Percentiles rank a stretch among this genome's conserved stretches.
Conservation (phyloP, 1,140 invertebrate genomes). For the Zaprionus davidi region DNA sequence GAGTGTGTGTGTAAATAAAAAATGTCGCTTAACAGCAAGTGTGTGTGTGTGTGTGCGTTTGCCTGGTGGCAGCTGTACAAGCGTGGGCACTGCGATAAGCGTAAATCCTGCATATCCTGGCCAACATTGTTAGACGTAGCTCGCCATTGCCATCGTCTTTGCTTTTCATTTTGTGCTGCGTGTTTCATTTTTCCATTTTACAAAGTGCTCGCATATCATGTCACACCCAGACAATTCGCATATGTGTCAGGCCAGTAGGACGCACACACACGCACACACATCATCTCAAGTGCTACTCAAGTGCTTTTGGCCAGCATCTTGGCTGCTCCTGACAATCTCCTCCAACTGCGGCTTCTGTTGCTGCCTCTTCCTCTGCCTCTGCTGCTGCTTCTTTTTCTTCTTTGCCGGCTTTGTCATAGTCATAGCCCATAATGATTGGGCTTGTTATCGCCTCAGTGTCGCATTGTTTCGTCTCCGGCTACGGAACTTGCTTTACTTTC, state of each 20-base stretch:
- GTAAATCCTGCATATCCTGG: slow-evolving; percentile 75
- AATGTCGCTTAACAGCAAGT: slow-evolving; percentile 63
- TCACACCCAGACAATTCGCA: slow-evolving; percentile 79
- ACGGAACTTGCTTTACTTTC: slow-evolving; percentile 25
- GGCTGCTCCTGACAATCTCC: slow-evolving; percentile 42
- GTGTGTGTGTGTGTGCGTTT: not conserved
- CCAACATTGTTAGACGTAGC: slow-evolving; percentile 58
- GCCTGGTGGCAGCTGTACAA: slow-evolving; percentile 37
- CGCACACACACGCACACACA: slow-evolving; percentile 40
- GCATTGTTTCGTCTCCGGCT: slow-evolving; percentile 67
- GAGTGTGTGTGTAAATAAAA: slow-evolving; percentile 63
- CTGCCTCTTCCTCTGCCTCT: slow-evolving; percentile 23
- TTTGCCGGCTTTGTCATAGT: slow-evolving; percentile 30
- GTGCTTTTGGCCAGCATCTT: slow-evolving; percentile 56
- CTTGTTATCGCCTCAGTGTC: slow-evolving; percentile 75
- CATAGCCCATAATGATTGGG: slow-evolving; percentile 79
- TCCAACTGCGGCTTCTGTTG: slow-evolving; percentile 33
- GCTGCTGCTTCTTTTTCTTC: slow-evolving; percentile 16
- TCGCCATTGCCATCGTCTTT: slow-evolving; percentile 37
- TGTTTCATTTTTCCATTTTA: slow-evolving; percentile 77
- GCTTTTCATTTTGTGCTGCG: slow-evolving; percentile 52
- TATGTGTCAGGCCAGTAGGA: slow-evolving; percentile 74
- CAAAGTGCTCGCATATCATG: slow-evolving; percentile 83
- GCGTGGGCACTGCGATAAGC: slow-evolving; percentile 63
- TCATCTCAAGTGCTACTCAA: slow-evolving; percentile 55